Evolutionary conservation across 2,888 invertebrate species (phyloP), one percentile per base, ranked within the genome.

Genomic region (Drosophila colorata): DNA sequence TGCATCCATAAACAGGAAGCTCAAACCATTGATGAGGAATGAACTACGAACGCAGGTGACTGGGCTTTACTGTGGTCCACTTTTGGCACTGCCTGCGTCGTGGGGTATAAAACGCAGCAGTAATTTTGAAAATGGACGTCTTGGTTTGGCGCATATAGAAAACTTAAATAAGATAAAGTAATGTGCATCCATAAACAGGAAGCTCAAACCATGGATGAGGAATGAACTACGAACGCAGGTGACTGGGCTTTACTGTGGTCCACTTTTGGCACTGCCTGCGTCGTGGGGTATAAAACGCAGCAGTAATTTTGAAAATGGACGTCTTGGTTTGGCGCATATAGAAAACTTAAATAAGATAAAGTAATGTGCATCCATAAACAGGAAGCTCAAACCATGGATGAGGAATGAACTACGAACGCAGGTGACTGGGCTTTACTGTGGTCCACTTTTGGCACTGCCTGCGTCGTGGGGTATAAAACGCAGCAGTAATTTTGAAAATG

Each of bases 371-470:
- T 47, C 64, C 52, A 20, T 31, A 51, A 61, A 46, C 67, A 64
- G 64, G 23, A 66, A 51, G 37, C 25, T 51, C 64, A 64, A 16
- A 16, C 14, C 44, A 66, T 46, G 25, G 1, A 25, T 2, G 7
- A 20, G 43, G 16, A 16, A 33, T 40, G 73, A 79, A 75, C 77
- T 76, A 65, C 91, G 90, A 90, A 90, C 91, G 80, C 38, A 74
- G 79, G 83, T 80, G 58, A 46, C 69, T 77, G n/a, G 40, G 9
- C 7, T 59, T 90, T 83, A 49, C 79, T 95, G 93, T 95, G 85
- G 95, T 95, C 95, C 95, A 94, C 93, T 92, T 93, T 94, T 94
- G 95, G 95, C 95, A 94, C 94, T 90, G 89, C 90, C 88, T 88
- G 91, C 89, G 89, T 86, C 89, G 80, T 90, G 61, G 68, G 55